Evolutionary conservation across 2,888 invertebrate genomes (phyloP).

Genomic region (Dione juno): DNA sequence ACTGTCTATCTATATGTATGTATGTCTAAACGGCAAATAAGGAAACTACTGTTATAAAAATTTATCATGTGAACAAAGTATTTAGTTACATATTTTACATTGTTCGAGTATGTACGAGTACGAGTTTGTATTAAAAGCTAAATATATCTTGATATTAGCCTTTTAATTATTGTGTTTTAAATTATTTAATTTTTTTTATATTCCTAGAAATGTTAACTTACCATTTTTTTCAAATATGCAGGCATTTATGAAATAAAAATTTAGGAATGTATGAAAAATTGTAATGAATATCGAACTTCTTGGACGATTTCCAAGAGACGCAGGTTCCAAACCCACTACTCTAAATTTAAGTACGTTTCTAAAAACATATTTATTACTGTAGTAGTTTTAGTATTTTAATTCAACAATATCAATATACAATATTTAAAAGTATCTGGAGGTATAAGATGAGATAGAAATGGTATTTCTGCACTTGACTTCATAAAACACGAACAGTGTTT

Average conservation of each 20-base stretch:
- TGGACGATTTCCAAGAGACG: no score
- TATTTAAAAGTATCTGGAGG: no score
- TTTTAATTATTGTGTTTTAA: background rate
- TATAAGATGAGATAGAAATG: background rate
- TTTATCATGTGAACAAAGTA: background rate
- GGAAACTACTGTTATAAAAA: background rate
- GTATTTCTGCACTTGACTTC: background rate
- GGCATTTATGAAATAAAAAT: no score
- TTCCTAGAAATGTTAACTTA: background rate
- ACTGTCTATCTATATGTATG: no score
- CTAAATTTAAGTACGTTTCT: no score
- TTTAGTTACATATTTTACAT: background rate
- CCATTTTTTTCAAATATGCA: no score
- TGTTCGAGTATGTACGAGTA: no score
- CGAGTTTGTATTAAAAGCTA: background rate
- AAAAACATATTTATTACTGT: no score
- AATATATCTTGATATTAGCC: background rate
- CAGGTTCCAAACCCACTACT: no score
- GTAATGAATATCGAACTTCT: no score
- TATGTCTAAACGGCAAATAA: conserved; percentile 4
- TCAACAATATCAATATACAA: background rate
- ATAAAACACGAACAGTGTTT: background rate
- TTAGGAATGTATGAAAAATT: no score
- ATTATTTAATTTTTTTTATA: background rate
- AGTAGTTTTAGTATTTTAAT: background rate